Evolutionary conservation across 1,140 invertebrate genomes (phyloP).

Genomic region (Calycopis cecrops): DNA sequence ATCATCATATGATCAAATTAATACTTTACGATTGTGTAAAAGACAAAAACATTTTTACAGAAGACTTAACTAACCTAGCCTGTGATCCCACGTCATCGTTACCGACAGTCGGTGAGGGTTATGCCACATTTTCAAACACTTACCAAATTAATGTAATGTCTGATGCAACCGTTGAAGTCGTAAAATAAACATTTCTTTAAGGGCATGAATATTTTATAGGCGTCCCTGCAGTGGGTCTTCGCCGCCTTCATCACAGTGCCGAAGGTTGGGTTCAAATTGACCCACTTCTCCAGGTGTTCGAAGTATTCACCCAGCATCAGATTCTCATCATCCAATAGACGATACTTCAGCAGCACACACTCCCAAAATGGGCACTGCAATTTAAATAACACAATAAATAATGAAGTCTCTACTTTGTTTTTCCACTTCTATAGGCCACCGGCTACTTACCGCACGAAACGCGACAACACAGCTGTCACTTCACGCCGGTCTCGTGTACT

Average conservation of each 20-base stretch:
- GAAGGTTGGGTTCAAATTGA: constrained; percentile 38
- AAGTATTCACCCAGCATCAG: constrained; percentile 39
- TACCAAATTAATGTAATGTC: constrained; percentile 39
- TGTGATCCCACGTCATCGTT: too few relatives aligned
- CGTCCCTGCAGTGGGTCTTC: constrained; percentile 37
- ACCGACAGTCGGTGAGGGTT: too few relatives aligned
- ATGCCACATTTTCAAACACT: constrained; percentile 21
- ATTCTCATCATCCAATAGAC: constrained; percentile 27
- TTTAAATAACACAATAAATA: not conserved
- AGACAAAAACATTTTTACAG: too few relatives aligned
- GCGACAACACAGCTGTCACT: too few relatives aligned
- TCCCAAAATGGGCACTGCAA: constrained; percentile 41
- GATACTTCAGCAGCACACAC: constrained; percentile 43
- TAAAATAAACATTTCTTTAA: constrained; percentile 35
- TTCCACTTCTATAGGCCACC: too few relatives aligned
- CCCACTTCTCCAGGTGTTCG: constrained; percentile 41
- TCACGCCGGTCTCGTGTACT: too few relatives aligned
- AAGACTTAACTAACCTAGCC: too few relatives aligned
- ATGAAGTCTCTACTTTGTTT: not conserved
- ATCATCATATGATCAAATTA: too few relatives aligned
- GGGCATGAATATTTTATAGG: constrained; percentile 26
- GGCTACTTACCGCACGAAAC: too few relatives aligned
- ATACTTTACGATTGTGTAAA: too few relatives aligned
- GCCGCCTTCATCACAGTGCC: constrained; percentile 31
- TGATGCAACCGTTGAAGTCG: constrained; percentile 35